A percentile compares a stretch with the other conserved stretches of the same genome.
These are phyloP conservation scores for Notodonta dromedarius DNA, from an alignment of 2,888 invertebrate genomes.

Conservation along the genomic window DNA sequence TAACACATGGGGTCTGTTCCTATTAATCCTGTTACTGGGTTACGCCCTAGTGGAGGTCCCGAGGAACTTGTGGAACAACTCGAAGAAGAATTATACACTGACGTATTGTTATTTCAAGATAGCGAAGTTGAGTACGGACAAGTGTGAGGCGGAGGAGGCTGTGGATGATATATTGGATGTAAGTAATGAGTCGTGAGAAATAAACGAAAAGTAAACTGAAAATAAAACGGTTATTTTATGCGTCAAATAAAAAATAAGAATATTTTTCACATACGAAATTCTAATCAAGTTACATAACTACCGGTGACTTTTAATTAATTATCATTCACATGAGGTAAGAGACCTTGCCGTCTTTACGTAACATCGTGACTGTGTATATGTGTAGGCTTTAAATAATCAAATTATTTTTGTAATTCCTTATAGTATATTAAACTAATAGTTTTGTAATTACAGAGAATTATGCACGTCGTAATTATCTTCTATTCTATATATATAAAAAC, in stretches of 20 bases:
- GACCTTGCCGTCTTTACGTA: constrained; percentile 31
- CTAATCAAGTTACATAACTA: neutral
- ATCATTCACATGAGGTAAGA: neutral
- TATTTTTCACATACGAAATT: neutral
- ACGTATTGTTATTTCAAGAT: constrained; percentile 96
- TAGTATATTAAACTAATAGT: no score
- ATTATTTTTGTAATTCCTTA: no score
- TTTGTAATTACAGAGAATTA: no score
- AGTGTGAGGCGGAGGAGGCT: constrained; percentile 98
- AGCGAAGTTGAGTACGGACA: constrained; percentile 96
- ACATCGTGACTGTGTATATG: constrained; percentile 15
- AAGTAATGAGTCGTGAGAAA: constrained; percentile 36
- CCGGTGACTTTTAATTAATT: neutral
- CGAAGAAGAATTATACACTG: constrained; percentile 92
- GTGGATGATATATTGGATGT: constrained; percentile 98
- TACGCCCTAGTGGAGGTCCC: constrained; percentile 99
- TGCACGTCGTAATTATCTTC: no score
- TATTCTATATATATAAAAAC: no score
- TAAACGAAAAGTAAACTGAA: no score
- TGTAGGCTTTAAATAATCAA: neutral
- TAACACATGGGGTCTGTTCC: constrained; percentile 99
- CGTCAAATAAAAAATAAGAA: no score
- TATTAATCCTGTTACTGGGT: constrained; percentile 94
- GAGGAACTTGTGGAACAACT: constrained; percentile 95
- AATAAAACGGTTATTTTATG: no score